Evolutionary conservation across 2,113 vertebrate genomes (phyloP).

Genomic region (Bambusicola thoracicus): DNA sequence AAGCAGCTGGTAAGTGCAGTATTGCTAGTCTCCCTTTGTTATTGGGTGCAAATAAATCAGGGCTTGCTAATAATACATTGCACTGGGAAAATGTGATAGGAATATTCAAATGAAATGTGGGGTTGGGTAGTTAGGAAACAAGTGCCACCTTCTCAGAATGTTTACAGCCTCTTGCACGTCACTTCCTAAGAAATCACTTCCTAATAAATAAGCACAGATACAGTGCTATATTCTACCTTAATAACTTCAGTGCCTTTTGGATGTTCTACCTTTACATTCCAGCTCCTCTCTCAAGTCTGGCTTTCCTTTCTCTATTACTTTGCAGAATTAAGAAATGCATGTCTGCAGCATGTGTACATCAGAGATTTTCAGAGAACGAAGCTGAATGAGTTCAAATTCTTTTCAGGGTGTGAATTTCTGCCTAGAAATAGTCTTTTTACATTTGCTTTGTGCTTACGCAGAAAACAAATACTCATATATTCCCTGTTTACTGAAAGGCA

Average conservation of each 20-base stretch:
- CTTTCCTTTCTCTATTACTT: neutral
- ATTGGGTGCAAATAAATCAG: neutral
- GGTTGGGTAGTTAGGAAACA: neutral
- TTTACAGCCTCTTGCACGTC: neutral
- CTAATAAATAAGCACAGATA: neutral
- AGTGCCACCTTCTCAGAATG: neutral
- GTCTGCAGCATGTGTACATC: neutral
- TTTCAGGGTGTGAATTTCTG: neutral
- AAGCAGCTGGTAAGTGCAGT: neutral
- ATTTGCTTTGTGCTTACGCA: neutral
- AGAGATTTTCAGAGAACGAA: neutral
- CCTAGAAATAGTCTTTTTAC: neutral
- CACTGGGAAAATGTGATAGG: neutral
- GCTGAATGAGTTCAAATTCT: neutral
- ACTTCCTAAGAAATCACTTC: neutral
- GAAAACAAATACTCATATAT: neutral
- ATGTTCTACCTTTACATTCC: neutral
- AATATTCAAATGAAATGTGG: neutral
- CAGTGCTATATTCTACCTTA: neutral
- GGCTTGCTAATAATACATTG: neutral
- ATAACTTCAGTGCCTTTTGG: neutral
- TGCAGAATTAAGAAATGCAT: neutral
- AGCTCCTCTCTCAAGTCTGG: neutral
- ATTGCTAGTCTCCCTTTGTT: neutral
- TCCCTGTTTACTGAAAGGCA: neutral